These are phyloP conservation scores for Drosophila ambigua DNA, from an alignment of 1,140 invertebrate genomes.

Conservation along the genomic window DNA sequence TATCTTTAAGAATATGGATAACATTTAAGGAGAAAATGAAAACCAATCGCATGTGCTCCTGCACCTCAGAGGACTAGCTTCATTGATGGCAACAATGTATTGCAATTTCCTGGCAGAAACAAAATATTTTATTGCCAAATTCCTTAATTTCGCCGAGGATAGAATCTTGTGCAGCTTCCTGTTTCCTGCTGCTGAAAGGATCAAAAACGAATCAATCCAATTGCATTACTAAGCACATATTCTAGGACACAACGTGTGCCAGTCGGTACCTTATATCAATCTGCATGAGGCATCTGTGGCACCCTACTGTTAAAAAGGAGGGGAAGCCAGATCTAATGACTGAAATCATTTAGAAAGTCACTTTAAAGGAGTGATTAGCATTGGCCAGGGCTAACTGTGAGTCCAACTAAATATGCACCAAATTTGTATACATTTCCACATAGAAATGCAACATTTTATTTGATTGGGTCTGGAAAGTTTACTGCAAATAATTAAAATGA, in stretches of 20 bases:
- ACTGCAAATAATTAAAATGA: too few relatives aligned
- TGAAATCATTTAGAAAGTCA: conserved; percentile 32
- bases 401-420: too few relatives aligned
- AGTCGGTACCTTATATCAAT: conserved; percentile 18
- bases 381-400: background rate
- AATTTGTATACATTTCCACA: background rate
- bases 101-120: conserved; percentile 25
- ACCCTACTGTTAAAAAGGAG: too few relatives aligned
- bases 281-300: conserved; percentile 26
- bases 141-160: conserved; percentile 26
- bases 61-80: background rate
- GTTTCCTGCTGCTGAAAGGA: conserved; percentile 44
- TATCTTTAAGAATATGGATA: too few relatives aligned
- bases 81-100: background rate
- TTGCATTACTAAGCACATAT: conserved; percentile 39
- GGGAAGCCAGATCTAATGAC: conserved; percentile 7
- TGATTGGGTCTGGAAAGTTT: too few relatives aligned
- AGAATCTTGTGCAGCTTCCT: conserved; percentile 10
- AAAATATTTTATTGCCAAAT: background rate
- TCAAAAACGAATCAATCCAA: conserved; percentile 6
- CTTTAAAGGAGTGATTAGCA: too few relatives aligned
- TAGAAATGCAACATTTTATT: too few relatives aligned
- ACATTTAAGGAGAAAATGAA: too few relatives aligned
- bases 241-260: conserved; percentile 1
- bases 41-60: too few relatives aligned